Evolutionary conservation across 1,140 invertebrate species (phyloP).

Genomic region (Zaprionus ornatus): DNA sequence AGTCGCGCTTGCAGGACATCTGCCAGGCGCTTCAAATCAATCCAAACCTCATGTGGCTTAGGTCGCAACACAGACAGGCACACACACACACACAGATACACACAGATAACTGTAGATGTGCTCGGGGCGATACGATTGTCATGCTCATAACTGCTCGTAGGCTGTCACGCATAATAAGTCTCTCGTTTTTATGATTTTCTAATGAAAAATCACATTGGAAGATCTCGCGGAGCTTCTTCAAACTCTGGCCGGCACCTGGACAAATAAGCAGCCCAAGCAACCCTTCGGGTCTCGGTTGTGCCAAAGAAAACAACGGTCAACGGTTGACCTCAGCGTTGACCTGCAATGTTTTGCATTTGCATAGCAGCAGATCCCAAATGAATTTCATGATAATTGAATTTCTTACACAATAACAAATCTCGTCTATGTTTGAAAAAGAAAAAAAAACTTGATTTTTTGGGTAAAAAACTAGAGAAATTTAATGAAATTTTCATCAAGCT

Average conservation of each 20-base stretch:
- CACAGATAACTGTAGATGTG: conserved; percentile 19
- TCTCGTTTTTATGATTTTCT: conserved; percentile 73
- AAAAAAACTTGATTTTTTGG: conserved; percentile 65
- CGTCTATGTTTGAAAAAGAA: not conserved
- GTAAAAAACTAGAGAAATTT: conserved; percentile 60
- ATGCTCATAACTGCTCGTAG: conserved; percentile 31
- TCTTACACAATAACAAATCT: not conserved
- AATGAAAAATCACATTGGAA: conserved; percentile 70
- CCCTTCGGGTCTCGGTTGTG: conserved; percentile 54
- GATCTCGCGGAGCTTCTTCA: conserved; percentile 53
- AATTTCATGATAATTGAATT: conserved; percentile 34
- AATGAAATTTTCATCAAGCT: conserved; percentile 12
- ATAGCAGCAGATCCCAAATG: conserved; percentile 12
- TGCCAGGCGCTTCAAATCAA: conserved; percentile 34
- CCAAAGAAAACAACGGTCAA: conserved; percentile 38
- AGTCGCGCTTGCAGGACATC: conserved; percentile 39
- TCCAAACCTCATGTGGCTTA: not conserved
- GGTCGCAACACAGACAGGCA: not conserved
- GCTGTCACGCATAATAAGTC: conserved; percentile 75
- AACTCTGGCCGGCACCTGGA: conserved; percentile 61
- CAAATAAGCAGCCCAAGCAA: conserved; percentile 55
- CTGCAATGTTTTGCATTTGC: conserved; percentile 48
- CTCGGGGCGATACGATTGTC: conserved; percentile 56
- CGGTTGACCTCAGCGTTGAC: conserved; percentile 71
- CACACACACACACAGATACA: not conserved